A percentile compares a stretch with the other conserved stretches of the same genome.
Conservation (phyloP, 2,113 vertebrate species). For the Haplotaxodon microlepis region DNA sequence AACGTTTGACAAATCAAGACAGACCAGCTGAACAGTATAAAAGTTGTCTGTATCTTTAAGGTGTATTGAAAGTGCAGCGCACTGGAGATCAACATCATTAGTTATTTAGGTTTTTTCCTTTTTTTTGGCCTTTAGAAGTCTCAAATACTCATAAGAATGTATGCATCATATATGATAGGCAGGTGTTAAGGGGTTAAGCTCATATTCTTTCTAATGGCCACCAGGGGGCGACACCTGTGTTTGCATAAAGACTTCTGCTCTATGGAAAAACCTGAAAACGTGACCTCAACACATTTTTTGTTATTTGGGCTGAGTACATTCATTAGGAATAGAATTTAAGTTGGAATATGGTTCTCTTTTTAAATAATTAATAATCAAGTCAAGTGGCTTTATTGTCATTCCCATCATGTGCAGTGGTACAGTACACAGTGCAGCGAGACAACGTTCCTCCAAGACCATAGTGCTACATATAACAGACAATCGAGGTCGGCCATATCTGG, state of each 20-base stretch:
- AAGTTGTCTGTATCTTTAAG: accelerated
- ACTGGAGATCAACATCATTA: accelerated
- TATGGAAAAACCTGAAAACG: background rate
- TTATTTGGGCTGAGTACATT: background rate
- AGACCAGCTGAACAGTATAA: background rate
- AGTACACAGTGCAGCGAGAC: background rate
- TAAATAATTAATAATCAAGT: background rate
- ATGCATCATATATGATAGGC: accelerated
- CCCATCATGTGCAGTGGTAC: background rate
- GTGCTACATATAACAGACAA: background rate
- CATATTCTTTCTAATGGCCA: background rate
- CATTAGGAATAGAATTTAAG: background rate
- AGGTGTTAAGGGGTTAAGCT: background rate
- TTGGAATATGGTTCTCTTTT: background rate
- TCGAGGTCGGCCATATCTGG: accelerated
- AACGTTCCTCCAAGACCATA: background rate
- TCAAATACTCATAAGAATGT: background rate
- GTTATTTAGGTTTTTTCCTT: background rate
- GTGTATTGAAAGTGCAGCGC: background rate
- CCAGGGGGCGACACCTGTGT: background rate
- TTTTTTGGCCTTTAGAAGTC: background rate
- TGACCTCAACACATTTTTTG: background rate
- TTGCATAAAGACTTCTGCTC: background rate
- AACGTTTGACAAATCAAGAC: background rate
- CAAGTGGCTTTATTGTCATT: accelerated